Evolutionary conservation across 2,113 vertebrate genomes (phyloP), one percentile per base, ranked within the genome.

Genomic region (Callaeas wilsoni): DNA sequence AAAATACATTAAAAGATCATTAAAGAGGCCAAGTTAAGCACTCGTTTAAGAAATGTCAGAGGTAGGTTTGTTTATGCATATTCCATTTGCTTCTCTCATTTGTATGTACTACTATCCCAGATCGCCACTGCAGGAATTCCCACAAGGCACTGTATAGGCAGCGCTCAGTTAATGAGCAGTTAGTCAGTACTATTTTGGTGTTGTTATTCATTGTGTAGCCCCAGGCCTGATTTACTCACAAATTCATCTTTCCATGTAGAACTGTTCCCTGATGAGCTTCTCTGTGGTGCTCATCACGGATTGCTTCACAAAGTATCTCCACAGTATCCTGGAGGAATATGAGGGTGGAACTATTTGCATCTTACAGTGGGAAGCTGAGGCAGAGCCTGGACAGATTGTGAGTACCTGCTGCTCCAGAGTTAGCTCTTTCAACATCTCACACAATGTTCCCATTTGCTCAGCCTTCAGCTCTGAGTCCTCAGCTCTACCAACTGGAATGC

Each of bases 91-190:
- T 73, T 85, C 68, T 86, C 77, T 94, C 50, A 84, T 81, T 84
- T 92, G 77, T 84, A 89, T 79, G 91, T 90, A 71, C 41, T 46
- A 37, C 65, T 59, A 29, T 84, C 71, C 73, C 57, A 59, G 56
- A 39, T n/a, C 37, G 8, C 53, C 60, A 23, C 20, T 89, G 78
- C 84, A 78, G 89, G 62, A 75, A 84, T 91, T 94, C 89, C 84
- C 94, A 84, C 89, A 62, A 87, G 93, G 84, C 84, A 82, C 60
- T 27, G 69, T 32, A 47, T 33, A 86, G 73, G 87, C 91, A 78
- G 44, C 5, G 69, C 91, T 94, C 87, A 67, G 84, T 92, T 96
- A 96, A 96, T 65, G 81, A 96, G 94, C 74, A 95, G 87, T 92
- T 94, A 82, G 87, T 89, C 25, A 1, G 56, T 82, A 60, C 84